Percentiles rank a stretch among this genome's conserved stretches.
Evolutionary conservation across 1,140 invertebrate genomes (phyloP).

Genomic region (Piezodorus guildinii): DNA sequence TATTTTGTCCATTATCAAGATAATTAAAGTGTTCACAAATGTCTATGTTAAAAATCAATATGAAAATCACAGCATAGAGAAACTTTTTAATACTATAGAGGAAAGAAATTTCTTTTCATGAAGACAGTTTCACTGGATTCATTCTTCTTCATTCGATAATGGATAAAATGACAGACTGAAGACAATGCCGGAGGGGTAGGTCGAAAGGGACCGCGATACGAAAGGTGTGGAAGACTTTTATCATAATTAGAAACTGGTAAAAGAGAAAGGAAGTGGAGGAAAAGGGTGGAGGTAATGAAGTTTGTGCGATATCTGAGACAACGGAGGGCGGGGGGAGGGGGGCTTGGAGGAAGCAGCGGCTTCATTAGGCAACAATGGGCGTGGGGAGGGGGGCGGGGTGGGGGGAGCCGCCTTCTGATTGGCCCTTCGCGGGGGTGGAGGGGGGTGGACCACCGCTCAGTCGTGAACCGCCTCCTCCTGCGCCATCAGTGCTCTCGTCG

Average conservation of each 20-base stretch:
- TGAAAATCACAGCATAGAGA: too few species aligned
- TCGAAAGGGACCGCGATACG: background rate
- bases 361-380: conserved; percentile 3
- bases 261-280: background rate
- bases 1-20: too few species aligned
- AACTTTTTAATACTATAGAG: too few species aligned
- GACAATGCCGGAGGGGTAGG: background rate
- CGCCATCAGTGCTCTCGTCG: background rate
- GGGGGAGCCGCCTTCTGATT: background rate
- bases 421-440: background rate
- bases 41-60: too few species aligned
- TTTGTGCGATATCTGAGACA: background rate
- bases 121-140: too few species aligned
- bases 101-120: too few species aligned
- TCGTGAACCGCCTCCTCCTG: background rate
- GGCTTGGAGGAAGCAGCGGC: background rate
- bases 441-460: background rate
- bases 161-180: too few species aligned
- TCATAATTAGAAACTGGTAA: conserved; percentile 7
- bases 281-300: background rate
- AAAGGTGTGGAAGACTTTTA: conserved; percentile 1
- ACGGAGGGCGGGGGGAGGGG: background rate
- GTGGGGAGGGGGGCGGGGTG: conserved; percentile 5
- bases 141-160: too few species aligned
- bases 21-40: too few species aligned